Evolutionary conservation across 2,113 vertebrate genomes (phyloP), one percentile per base, ranked within the genome.

Genomic region (Hippocampus barbouri): DNA sequence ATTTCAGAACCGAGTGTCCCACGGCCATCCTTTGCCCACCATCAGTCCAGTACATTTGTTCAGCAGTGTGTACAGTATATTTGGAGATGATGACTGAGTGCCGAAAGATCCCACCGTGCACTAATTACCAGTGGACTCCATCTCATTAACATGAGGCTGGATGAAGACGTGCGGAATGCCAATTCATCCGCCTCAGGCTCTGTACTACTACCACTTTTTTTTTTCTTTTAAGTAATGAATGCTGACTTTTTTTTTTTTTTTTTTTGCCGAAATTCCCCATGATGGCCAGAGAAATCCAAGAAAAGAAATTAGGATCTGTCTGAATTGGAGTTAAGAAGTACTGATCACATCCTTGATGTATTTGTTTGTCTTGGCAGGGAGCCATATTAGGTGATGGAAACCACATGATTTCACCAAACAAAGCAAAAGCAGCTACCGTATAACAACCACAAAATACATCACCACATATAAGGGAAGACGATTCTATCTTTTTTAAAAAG

Each of bases 141-240:
- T 40, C 59, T 75, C 68, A 79, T 83, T 67, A 76, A 79, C 71
- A 66, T 34, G 59, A n/a, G 64, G 63, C 43, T 61, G 66, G 72
- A 64, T 78, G 64, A 81, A 77, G 61, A 77, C 61, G 64, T 27
- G 68, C 65, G 77, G 78, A 51, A 84, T 73, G 80, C 74, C 67
- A 79, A 80, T 68, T 71, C 51, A 12, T 77, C 71, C 4, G 76
- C 84, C 69, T 21, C 56, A 60, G 79, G 79, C 79, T 67, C 64
- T 60, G 72, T 69, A 72, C 66, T 16, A 65, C 63, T 65, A 64
- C 69, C 2, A 57, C 23, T 25, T 59, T 59, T 27, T 59, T 59
- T 14, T 9, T 54, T 9, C 8, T 56, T 86, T 76, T 72, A 74
- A 75, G 79, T 79, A 68, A 71, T 80, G 78, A 70, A 73, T 76